A percentile compares a stretch with the other conserved stretches of the same genome.
Evolutionary conservation across 2,888 invertebrate species (phyloP).

Genomic region (Agrypnus murinus): DNA sequence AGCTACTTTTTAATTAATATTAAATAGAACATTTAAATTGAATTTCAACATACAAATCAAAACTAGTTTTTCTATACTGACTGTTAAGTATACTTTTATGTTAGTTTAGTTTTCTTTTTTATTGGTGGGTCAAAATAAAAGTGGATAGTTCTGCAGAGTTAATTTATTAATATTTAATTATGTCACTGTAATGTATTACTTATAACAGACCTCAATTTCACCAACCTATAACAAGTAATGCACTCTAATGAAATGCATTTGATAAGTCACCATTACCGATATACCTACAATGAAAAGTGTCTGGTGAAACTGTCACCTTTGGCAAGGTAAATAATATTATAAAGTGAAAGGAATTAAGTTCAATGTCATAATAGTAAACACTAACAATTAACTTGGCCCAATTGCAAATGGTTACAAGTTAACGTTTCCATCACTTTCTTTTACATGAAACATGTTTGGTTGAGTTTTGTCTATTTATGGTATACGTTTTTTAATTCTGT

Average conservation of each 20-base stretch:
- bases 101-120: no score
- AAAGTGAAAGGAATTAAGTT: constrained; percentile 48
- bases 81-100: no score
- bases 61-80: no score
- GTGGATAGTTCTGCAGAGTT: no score
- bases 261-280: constrained; percentile 21
- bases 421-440: constrained; percentile 11
- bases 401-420: not conserved
- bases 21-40: no score
- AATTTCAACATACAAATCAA: no score
- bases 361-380: constrained; percentile 43
- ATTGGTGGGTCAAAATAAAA: no score
- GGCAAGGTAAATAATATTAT: constrained; percentile 37
- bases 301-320: constrained; percentile 38
- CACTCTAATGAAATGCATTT: constrained; percentile 1
- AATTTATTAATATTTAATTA: constrained; percentile 7
- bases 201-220: constrained; percentile 9
- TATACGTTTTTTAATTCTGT: constrained; percentile 1
- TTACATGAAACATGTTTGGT: not conserved
- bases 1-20: no score
- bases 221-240: not conserved
- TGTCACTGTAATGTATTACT: not conserved
- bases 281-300: constrained; percentile 3
- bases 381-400: constrained; percentile 3
- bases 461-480: not conserved